Evolutionary conservation across 1,140 invertebrate species (phyloP).

Genomic region (Aplysia californica): DNA sequence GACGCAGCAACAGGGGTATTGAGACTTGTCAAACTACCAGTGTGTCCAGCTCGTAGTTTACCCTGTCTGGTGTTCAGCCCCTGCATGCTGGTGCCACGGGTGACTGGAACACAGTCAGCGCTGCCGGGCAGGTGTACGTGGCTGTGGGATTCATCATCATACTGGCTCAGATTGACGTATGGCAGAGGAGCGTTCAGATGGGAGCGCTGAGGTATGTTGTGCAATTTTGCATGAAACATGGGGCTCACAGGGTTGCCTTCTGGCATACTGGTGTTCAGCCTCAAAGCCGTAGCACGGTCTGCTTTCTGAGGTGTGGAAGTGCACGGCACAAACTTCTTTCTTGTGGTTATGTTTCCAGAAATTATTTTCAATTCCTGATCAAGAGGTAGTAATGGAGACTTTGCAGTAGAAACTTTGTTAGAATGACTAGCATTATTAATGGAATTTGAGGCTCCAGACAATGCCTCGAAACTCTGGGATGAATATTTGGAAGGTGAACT

Average conservation of each 20-base stretch:
- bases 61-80: not conserved
- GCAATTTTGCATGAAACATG: conserved; percentile 52
- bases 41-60: not conserved
- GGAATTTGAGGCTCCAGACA: no score
- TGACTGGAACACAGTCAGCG: conserved; percentile 25
- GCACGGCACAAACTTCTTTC: not conserved
- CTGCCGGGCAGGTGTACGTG: conserved; percentile 48
- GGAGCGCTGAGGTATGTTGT: conserved; percentile 51
- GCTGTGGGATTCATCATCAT: conserved; percentile 51
- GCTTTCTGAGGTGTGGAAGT: not conserved
- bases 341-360: conserved; percentile 21
- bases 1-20: not conserved
- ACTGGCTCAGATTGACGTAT: conserved; percentile 60
- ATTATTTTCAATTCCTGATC: conserved; percentile 15
- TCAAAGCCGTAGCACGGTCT: not conserved
- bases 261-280: conserved; percentile 22
- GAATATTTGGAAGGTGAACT: no score
- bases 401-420: no score
- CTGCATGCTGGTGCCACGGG: not conserved
- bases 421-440: no score
- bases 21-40: not conserved
- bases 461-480: no score
- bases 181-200: conserved; percentile 55
- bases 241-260: conserved; percentile 40
- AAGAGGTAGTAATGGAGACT: not conserved